Conservation (phyloP, 2,113 vertebrate genomes). For the Apteryx mantelli region DNA sequence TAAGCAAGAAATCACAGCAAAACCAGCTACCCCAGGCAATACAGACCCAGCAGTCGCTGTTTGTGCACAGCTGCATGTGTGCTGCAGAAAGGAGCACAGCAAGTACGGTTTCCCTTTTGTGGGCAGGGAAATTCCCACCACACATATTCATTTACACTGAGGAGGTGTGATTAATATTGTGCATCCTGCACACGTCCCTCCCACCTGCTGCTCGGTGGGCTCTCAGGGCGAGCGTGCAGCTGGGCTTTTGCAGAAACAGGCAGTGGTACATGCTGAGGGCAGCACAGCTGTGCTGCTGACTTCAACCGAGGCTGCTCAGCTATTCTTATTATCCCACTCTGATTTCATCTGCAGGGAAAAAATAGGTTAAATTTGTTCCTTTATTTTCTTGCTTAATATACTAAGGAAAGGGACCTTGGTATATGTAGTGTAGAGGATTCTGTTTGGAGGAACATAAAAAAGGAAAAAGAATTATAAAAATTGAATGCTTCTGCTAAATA, state of each 20-base stretch:
- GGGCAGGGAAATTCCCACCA: not conserved
- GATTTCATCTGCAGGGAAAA: not conserved
- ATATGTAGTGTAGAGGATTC: not conserved
- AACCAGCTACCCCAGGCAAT: accelerated
- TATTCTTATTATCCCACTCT: not conserved
- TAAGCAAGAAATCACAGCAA: not conserved
- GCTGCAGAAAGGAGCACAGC: not conserved
- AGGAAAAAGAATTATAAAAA: not conserved
- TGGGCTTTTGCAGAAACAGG: not conserved
- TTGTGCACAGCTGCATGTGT: not conserved
- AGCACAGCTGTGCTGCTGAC: not conserved
- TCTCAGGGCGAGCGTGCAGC: not conserved
- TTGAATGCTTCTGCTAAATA: not conserved
- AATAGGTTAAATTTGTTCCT: not conserved
- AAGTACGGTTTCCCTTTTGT: not conserved
- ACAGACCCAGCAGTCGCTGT: accelerated
- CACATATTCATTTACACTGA: not conserved
- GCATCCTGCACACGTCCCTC: not conserved
- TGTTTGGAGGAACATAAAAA: not conserved
- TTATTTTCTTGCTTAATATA: not conserved
- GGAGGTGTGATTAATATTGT: not conserved
- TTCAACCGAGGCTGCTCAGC: not conserved
- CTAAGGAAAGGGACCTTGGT: not conserved
- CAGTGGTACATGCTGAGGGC: not conserved
- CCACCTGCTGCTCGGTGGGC: not conserved